These are phyloP conservation scores for Agrypnus murinus DNA, from an alignment of 2,888 invertebrate genomes.

Conservation along the genomic window DNA sequence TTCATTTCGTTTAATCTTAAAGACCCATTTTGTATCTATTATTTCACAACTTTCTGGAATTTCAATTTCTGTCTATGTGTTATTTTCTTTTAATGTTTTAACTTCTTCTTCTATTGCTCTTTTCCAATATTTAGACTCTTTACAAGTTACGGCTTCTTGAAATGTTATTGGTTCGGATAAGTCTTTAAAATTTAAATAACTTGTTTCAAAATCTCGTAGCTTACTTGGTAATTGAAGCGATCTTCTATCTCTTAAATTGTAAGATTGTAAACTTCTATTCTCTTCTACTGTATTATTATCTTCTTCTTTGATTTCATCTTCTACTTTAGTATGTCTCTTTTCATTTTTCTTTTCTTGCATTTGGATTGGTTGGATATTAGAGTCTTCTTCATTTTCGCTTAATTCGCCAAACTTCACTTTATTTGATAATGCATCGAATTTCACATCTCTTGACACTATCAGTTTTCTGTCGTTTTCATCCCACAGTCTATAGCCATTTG, in stretches of 20 bases:
- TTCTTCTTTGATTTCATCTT: too few species aligned
- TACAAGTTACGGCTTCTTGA: too few species aligned
- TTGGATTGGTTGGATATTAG: not conserved
- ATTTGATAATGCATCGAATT: not conserved
- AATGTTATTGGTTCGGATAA: too few species aligned
- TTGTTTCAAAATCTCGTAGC: not conserved
- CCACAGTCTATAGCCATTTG: not conserved
- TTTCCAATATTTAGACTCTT: not conserved
- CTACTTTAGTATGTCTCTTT: not conserved
- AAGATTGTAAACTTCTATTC: too few species aligned
- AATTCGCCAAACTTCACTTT: too few species aligned
- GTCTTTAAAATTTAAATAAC: too few species aligned
- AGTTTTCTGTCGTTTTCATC: not conserved
- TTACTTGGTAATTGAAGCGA: not conserved
- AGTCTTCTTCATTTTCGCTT: not conserved
- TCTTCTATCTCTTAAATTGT: not conserved
- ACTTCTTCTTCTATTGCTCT: not conserved
- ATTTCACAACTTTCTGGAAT: conserved; percentile 11
- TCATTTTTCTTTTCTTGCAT: too few species aligned
- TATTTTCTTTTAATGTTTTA: not conserved
- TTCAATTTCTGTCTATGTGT: not conserved
- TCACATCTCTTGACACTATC: not conserved
- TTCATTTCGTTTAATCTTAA: too few species aligned
- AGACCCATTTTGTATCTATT: too few species aligned
- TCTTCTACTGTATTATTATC: too few species aligned